phyloP scores from a whole-genome alignment of 1,140 invertebrate genomes.

The Thalassaphorura encarpata region DNA sequence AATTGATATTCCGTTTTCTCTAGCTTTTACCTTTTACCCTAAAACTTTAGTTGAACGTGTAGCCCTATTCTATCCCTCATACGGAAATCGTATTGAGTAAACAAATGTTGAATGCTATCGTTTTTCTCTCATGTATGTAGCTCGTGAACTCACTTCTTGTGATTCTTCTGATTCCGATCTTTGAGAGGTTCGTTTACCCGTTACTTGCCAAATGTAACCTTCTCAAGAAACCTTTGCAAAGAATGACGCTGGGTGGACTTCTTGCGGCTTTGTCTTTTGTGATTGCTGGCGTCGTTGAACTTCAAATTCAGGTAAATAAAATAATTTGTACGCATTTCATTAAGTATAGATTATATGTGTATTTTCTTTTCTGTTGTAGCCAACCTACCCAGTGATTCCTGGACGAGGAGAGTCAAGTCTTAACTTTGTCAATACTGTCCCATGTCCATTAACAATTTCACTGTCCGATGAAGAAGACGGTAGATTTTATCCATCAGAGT shows the following conservation, averaged over 20 bases:
- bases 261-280: slow-evolving; percentile 47
- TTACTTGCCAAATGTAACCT: slow-evolving; percentile 28
- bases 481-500: background rate
- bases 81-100: slow-evolving; percentile 40
- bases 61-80: slow-evolving; percentile 61
- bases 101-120: slow-evolving; percentile 40
- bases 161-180: slow-evolving; percentile 15
- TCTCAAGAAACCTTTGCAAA: slow-evolving; percentile 43
- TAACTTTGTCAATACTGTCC: background rate
- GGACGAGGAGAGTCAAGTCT: slow-evolving; percentile 46
- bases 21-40: too few relatives aligned
- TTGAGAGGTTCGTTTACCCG: slow-evolving; percentile 42
- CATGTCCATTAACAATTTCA: background rate
- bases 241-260: slow-evolving; percentile 49
- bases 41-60: background rate
- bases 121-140: slow-evolving; percentile 48
- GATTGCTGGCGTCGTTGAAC: slow-evolving; percentile 47
- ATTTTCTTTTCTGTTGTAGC: slow-evolving; percentile 21
- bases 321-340: too few relatives aligned
- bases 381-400: slow-evolving; percentile 56
- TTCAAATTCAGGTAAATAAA: slow-evolving; percentile 44
- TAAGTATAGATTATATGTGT: too few relatives aligned
- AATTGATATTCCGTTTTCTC: too few relatives aligned
- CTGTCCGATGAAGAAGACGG: too few relatives aligned
- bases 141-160: slow-evolving; percentile 44